Evolutionary conservation across 2,888 invertebrate genomes (phyloP).

Genomic region (Cristatella mucedo): DNA sequence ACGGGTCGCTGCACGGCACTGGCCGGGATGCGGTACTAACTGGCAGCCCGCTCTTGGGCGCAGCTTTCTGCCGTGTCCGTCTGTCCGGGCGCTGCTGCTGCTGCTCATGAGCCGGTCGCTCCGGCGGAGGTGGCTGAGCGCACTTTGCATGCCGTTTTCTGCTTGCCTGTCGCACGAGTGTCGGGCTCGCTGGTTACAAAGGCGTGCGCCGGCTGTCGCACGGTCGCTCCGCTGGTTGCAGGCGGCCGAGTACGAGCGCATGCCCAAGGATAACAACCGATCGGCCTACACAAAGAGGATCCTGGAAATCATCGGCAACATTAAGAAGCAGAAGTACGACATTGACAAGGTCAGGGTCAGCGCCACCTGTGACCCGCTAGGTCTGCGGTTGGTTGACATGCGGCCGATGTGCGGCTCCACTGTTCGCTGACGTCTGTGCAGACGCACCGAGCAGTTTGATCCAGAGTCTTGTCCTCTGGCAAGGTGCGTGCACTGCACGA

Average conservation of each 20-base stretch:
- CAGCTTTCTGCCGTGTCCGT: no score
- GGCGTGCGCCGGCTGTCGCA: not conserved
- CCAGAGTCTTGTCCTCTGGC: no score
- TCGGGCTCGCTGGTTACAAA: not conserved
- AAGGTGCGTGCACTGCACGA: no score
- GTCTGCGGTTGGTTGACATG: no score
- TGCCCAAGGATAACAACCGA: slow-evolving; percentile 46
- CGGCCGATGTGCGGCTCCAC: no score
- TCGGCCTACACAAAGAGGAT: slow-evolving; percentile 81
- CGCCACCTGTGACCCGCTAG: no score
- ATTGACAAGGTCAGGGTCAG: slow-evolving; percentile 60
- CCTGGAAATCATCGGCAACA: slow-evolving; percentile 82
- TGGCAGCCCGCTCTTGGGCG: no score
- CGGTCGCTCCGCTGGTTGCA: slow-evolving; percentile 14
- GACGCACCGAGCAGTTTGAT: no score
- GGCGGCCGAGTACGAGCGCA: slow-evolving; percentile 49
- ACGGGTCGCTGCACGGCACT: no score
- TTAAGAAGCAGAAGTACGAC: slow-evolving; percentile 81
- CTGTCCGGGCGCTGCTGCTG: not conserved
- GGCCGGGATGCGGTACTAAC: no score
- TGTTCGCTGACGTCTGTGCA: no score
- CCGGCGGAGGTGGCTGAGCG: not conserved
- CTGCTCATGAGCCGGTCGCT: not conserved
- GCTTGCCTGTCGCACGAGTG: not conserved
- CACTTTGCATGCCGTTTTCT: not conserved